Percentiles rank a stretch among this genome's conserved stretches.
phyloP scores from a whole-genome alignment of 2,888 invertebrate genomes.

The Eupithecia insigniata region DNA sequence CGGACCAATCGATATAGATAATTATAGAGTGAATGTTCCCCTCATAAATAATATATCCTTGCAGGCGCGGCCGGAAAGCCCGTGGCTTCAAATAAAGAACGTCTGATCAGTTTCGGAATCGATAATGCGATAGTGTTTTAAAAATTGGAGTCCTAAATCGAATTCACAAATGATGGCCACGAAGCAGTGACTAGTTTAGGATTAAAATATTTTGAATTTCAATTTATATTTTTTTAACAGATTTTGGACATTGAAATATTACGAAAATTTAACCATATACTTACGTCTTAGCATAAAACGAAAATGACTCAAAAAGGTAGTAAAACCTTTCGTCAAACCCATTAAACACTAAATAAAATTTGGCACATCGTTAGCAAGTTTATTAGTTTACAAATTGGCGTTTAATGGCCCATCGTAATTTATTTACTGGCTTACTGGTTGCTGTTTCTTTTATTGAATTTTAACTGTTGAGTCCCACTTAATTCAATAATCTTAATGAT shows the following conservation, averaged over 20 bases:
- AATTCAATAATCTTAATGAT: background rate
- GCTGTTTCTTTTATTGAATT: constrained; percentile 31
- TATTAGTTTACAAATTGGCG: constrained; percentile 47
- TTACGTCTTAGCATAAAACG: background rate
- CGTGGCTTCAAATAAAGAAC: constrained; percentile 64
- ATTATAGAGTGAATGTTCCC: constrained; percentile 82
- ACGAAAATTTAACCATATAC: background rate
- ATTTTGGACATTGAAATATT: background rate
- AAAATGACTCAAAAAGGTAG: constrained; percentile 19
- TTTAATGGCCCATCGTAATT: constrained; percentile 44
- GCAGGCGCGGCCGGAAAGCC: constrained; percentile 79
- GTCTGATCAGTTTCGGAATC: constrained; percentile 37
- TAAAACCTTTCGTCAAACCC: constrained; percentile 27
- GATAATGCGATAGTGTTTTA: constrained; percentile 32
- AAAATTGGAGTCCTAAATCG: background rate
- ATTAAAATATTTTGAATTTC: background rate
- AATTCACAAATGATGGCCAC: background rate
- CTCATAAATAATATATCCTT: constrained; percentile 81
- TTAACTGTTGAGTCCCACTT: constrained; percentile 15
- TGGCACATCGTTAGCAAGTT: constrained; percentile 44
- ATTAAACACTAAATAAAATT: constrained; percentile 41
- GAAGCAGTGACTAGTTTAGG: background rate
- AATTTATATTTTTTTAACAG: background rate
- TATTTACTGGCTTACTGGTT: constrained; percentile 37
- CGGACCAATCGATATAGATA: constrained; percentile 74